Evolutionary conservation across 2,797 vertebrate genomes (phyloP), one percentile per base, ranked within the genome.

Genomic region (Microhierax caerulescens): DNA sequence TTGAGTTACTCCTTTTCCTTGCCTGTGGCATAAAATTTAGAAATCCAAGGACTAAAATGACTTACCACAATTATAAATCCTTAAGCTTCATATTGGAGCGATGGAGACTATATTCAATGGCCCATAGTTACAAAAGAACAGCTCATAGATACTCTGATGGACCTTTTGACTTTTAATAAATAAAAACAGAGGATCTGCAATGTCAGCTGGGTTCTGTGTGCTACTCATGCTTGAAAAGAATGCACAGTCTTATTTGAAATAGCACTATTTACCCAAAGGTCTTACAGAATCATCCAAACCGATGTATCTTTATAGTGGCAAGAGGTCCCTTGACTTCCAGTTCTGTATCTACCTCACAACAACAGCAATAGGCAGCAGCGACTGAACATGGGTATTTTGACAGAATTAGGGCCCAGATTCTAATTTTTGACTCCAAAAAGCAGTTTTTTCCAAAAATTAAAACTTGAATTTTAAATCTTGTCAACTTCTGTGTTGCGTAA

Each of bases 291-390:
- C 53, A 78, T n/a, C 23, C 34, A 54, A 84, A 65, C 4, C 13
- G 13, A 41, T 8, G 1, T 1, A 45, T 23, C 53, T 23, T 53
- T 57, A 18, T 0, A 10, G 59, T 6, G 43, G 45, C 11, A 89
- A 56, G 50, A 70, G 16, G 13, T 22, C 5, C 23, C 22, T 30
- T 34, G 27, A 63, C 36, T 76, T 56, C 59, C 61, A 82, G 14
- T 13, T 84, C 18, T 30, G 0, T 2, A 43, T 32, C 18, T 82
- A 17, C 15, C 59, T 63, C 65, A 43, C 45, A 25, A 27, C 24
- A 57, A 11, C 13, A 56, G 11, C 7, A 6, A 59, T 0, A 37
- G 32, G 41, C 39, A 60, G 39, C 0, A 0, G 27, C 22, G 15
- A 9, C 61, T 65, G 60, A 72, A 81, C 6, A 3, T 0, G 5